Base-by-base conservation (phyloP, 2,113 vertebrate species). In the Callaeas wilsoni region DNA sequence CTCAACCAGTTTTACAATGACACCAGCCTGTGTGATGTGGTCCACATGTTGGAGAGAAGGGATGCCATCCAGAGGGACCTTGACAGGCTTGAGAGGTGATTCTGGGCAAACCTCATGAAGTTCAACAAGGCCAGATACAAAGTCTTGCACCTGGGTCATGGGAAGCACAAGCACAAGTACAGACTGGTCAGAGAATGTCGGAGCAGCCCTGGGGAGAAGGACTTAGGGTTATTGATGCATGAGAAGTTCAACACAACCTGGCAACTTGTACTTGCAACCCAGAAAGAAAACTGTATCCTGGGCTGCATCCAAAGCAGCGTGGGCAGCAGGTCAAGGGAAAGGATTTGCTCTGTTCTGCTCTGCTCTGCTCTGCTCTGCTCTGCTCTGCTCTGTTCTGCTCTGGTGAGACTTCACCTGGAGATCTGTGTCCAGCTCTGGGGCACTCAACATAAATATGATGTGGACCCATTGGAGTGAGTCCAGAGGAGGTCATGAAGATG, bases 251-350 rank as follows among this genome's bases (percentile, higher is more conserved):
- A 7, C 25, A 60, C 10, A n/a, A 46, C 21, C 14, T 32, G 7
- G 12, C 17, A 53, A 41, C 4, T 7, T 18, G 9, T 39, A 46
- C 20, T 15, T 60, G 35, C 7, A 62, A 12, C 6, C 12, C 26
- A 63, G 30, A 47, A 62, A 37, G 32, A 69, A 53, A 68, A 41
- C 4, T 47, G 30, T 22, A 17, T 16, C 7, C 49, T 55, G 47
- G 17, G 10, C 26, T 62, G 10, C 32, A 35, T 23, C 17, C 64
- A 69, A n/a, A n/a, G n/a, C n/a, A n/a, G n/a, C n/a, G n/a, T n/a
- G n/a, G n/a, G n/a, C 14, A 41, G 47, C 5, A 67, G 14, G 30
- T 26, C 1, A 0, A 47, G 30, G 9, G 26, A 60, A 62, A n/a
- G 12, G 41, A 23, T 62, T 55, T 62, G 10, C 14, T 30, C 4